A percentile compares a stretch with the other conserved stretches of the same genome.
Conservation (phyloP, 2,888 invertebrate species). For the Dorcus hopei region DNA sequence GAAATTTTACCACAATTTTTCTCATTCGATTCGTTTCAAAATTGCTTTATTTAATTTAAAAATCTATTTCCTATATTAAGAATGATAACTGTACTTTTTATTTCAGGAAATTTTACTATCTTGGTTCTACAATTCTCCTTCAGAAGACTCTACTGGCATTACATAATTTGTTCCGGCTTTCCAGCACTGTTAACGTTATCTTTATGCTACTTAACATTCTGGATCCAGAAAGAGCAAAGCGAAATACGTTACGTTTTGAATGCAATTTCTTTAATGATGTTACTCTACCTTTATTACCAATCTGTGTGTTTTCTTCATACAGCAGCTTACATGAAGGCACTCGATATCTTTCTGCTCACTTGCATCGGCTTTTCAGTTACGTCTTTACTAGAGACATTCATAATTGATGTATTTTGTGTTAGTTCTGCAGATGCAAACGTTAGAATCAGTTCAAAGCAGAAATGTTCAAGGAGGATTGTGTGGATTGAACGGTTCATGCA, state of each 20-base stretch:
- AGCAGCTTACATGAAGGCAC: constrained; percentile 25
- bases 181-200: constrained; percentile 28
- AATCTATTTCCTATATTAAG: too few relatives aligned
- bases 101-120: constrained; percentile 33
- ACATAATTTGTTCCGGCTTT: constrained; percentile 28
- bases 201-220: constrained; percentile 30
- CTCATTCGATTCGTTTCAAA: too few relatives aligned
- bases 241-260: constrained; percentile 19
- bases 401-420: constrained; percentile 18
- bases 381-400: constrained; percentile 26
- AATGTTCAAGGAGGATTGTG: constrained; percentile 8
- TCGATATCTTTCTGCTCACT: constrained; percentile 30
- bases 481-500: constrained; percentile 22
- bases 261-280: constrained; percentile 13
- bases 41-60: too few relatives aligned
- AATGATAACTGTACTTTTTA: not conserved
- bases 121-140: constrained; percentile 28
- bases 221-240: constrained; percentile 24
- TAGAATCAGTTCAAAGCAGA: constrained; percentile 14
- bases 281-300: constrained; percentile 22
- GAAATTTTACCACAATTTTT: too few relatives aligned
- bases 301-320: constrained; percentile 20
- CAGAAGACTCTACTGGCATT: constrained; percentile 25
- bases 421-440: constrained; percentile 7
- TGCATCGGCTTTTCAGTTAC: constrained; percentile 25